Evolutionary conservation across 2,113 vertebrate species (phyloP).

Genomic region (Archilochus colubris): DNA sequence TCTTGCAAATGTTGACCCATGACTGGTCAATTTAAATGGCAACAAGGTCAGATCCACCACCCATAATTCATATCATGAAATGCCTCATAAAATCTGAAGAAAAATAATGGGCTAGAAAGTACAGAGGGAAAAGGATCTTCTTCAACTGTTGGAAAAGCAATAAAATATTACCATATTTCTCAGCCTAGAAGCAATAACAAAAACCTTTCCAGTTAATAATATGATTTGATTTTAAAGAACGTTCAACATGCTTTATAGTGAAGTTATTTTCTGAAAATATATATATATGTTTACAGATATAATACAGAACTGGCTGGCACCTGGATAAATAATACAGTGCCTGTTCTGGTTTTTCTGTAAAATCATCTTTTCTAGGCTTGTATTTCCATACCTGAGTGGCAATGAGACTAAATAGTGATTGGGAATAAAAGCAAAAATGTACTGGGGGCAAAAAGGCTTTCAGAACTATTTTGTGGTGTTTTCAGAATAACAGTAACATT

Average conservation of each 20-base stretch:
- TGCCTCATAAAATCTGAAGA: constrained; percentile 35
- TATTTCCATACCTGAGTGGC: neutral
- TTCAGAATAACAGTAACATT: neutral
- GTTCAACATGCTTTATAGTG: neutral
- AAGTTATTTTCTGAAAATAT: neutral
- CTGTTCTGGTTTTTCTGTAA: neutral
- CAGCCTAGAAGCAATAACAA: neutral
- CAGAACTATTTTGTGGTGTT: neutral
- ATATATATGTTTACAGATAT: no score
- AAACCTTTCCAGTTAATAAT: neutral
- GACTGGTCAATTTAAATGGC: constrained; percentile 18
- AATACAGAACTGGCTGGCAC: neutral
- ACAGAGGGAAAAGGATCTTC: neutral
- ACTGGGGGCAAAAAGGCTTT: neutral
- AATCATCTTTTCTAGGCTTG: neutral
- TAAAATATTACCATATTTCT: neutral
- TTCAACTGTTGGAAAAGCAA: neutral
- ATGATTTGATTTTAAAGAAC: neutral
- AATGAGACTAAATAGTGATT: neutral
- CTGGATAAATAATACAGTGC: neutral
- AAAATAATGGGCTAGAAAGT: neutral
- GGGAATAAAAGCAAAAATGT: neutral
- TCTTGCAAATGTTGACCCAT: constrained; percentile 33
- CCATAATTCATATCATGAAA: constrained; percentile 41
- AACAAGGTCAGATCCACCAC: neutral